Evolutionary conservation across 2,797 vertebrate species (phyloP), one percentile per base, ranked within the genome.

Genomic region (Enoplosus armatus): DNA sequence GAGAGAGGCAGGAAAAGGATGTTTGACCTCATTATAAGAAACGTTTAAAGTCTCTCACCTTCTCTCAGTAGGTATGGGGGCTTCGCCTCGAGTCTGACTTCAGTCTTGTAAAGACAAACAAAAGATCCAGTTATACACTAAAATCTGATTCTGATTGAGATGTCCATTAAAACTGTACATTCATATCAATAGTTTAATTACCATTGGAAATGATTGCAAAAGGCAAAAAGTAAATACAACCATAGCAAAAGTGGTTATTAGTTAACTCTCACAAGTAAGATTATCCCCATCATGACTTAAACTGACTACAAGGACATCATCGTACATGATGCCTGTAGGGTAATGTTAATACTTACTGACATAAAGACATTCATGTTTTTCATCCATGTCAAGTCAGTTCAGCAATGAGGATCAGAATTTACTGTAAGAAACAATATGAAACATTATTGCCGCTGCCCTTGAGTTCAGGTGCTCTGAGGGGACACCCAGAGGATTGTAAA

Each of bases 11-110:
- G 33, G 26, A 63, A 55, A 22, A 35, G 8, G 39, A 65, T 9
- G 47, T 43, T 68, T 78, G 61, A 77, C 50, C 37, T 85, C 37
- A 60, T 41, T 64, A 26, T 48, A 4, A 27, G 35, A 55, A 53
- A 59, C 24, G 22, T 70, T 69, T 27, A 31, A 78, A 67, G 37
- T 72, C 5, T 33, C 18, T 50, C 22, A 27, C 33, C 64, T 39
- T 81, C 45, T 1, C 8, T 54, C 24, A 2, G 18, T 24, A 18
- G 58, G 15, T 12, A 0, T 7, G 16, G n/a, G 29, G 24, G 24
- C 45, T 62, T 9, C 4, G 33, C 27, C n/a, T 70, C 2, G 45
- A 83, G 63, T 18, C 54, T 31, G 7, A 54, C 39, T 64, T 48
- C 11, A 50, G 26, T 20, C 37, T 48, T 27, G 2, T 50, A 45